Base-by-base conservation (phyloP, 2,797 vertebrate species). In the Hyperoplus immaculatus region DNA sequence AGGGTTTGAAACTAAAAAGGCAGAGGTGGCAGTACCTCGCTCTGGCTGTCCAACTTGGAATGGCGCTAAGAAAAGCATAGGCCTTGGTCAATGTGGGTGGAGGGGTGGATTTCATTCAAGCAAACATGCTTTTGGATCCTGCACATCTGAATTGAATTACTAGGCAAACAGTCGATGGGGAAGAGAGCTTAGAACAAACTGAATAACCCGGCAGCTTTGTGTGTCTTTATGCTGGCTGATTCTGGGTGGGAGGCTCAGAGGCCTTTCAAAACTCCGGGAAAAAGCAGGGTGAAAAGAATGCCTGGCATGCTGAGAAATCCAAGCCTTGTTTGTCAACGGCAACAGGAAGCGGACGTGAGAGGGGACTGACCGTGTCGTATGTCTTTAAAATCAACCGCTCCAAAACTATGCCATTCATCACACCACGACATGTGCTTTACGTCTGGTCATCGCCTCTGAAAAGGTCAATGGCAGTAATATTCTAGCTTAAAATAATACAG, bases 141-240 rank as follows among this genome's bases (percentile, higher is more conserved):
- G 92, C 93, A 95, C 94, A 95, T 95, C 93, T 94, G 94, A 95
- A 89, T 95, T 93, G 93, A 95, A 95, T 95, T 95, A 96, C 93
- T 94, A 95, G 91, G 92, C 94, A 96, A 96, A 96, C 93, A 94
- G 93, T 94, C 93, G 85, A 93, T 91, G 93, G 93, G 93, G 93
- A 94, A 92, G 92, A 92, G 91, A 92, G 91, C 93, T 89, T 90
- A 95, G 92, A 93, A 94, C 93, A 94, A 94, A 95, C 94, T 93
- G 94, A 95, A 93, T 93, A 94, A 95, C 94, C 93, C 93, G 65
- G 72, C 86, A 92, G 93, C 89, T 93, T 93, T 87, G 87, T 93
- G 91, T 90, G 89, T 87, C 88, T 90, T 92, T 93, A 88, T 93
- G 93, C 92, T 89, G 55, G 67, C 89, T 81, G 73, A 91, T 93